Evolutionary conservation across 2,113 vertebrate species (phyloP).

Genomic region (Tursiops truncatus): DNA sequence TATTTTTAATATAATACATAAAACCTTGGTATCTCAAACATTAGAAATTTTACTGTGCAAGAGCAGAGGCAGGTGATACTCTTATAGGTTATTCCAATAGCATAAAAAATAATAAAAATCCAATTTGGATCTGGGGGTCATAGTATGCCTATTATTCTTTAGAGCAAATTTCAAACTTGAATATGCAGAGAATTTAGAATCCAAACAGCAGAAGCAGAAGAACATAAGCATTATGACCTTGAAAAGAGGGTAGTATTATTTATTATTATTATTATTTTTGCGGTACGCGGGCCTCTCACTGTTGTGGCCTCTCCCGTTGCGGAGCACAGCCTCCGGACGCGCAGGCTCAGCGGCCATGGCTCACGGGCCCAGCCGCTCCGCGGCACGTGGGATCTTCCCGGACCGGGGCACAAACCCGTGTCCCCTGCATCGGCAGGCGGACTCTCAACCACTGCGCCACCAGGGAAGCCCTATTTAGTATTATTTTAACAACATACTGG

Average conservation of each 20-base stretch:
- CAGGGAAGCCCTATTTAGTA: neutral
- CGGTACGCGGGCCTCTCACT: too few relatives aligned
- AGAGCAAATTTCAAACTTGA: neutral
- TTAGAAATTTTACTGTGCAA: neutral
- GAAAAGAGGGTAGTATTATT: neutral
- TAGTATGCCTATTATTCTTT: neutral
- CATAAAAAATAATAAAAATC: neutral
- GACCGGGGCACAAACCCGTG: too few relatives aligned
- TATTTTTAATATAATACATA: neutral
- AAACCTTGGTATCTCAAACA: neutral
- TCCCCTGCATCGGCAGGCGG: too few relatives aligned
- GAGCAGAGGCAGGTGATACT: neutral
- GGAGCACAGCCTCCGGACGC: too few relatives aligned
- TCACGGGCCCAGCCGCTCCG: too few relatives aligned
- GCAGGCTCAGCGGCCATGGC: too few relatives aligned
- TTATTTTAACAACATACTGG: neutral
- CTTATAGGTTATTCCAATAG: neutral
- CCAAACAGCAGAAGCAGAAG: neutral
- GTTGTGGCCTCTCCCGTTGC: too few relatives aligned
- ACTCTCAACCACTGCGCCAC: too few relatives aligned
- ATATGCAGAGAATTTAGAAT: neutral
- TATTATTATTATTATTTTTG: too few relatives aligned
- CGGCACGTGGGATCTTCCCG: too few relatives aligned
- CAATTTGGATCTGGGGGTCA: neutral
- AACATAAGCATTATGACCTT: neutral